Evolutionary conservation across 2,888 invertebrate species (phyloP).

Genomic region (Lingula anatina): DNA sequence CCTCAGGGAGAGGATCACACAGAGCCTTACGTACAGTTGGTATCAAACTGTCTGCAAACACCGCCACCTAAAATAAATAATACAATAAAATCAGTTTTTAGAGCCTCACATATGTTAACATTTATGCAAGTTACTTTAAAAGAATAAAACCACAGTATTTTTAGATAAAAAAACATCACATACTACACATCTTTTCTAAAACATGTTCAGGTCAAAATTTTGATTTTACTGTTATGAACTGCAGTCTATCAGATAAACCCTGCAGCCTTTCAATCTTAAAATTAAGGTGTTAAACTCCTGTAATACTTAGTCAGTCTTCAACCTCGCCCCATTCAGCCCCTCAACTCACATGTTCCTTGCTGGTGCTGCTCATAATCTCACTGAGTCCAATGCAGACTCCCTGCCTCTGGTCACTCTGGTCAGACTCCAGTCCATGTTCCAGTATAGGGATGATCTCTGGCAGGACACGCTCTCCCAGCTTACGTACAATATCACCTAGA

Average conservation of each 20-base stretch:
- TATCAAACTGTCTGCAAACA: constrained; percentile 80
- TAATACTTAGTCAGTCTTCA: too few species aligned
- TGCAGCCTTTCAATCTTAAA: too few species aligned
- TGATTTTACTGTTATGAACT: too few species aligned
- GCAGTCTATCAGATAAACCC: too few species aligned
- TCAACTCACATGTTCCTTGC: constrained; percentile 65
- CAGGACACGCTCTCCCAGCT: constrained; percentile 93
- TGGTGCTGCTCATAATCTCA: constrained; percentile 96
- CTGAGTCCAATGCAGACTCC: constrained; percentile 97
- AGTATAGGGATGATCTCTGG: constrained; percentile 98
- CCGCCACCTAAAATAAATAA: constrained; percentile 56
- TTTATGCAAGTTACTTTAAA: not conserved
- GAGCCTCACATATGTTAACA: too few species aligned
- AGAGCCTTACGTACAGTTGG: constrained; percentile 88
- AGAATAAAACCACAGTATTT: not conserved
- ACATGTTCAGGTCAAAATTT: too few species aligned
- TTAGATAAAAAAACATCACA: not conserved
- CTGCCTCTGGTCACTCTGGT: constrained; percentile 89
- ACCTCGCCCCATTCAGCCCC: too few species aligned
- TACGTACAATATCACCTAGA: constrained; percentile 91
- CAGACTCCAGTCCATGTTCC: constrained; percentile 85
- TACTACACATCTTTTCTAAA: too few species aligned
- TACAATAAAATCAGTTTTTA: too few species aligned
- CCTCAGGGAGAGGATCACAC: constrained; percentile 88
- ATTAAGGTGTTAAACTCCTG: too few species aligned